Evolutionary conservation across 2,113 vertebrate species (phyloP), one percentile per base, ranked within the genome.

Genomic region (Lonchura striata): DNA sequence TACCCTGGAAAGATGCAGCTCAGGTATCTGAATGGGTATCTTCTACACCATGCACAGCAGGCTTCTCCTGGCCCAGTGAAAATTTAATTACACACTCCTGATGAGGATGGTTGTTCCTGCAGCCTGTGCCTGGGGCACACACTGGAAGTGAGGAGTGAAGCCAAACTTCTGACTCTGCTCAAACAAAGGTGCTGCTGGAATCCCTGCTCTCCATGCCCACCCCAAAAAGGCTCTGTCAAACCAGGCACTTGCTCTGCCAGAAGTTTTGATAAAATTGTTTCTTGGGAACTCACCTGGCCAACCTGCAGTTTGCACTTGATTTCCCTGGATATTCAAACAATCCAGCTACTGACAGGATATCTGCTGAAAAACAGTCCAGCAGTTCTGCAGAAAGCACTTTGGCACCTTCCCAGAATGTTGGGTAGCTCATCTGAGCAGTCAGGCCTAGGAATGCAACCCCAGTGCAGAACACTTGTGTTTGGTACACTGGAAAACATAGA

Each of bases 251-350:
- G 30, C 50, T 56, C 57, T 94, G 86, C 63, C 91, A 88, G 50
- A 49, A 57, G 68, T n/a, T 65, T 49, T 94, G 80, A 91, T 88
- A 65, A 86, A 86, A 68, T 56, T 88, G 22, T 88, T 95, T 77
- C 59, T 70, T 59, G 91, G 64, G 93, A 94, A 77, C 13, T 49
- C 0, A 3, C 86, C 80, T 94, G 83, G 37, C 59, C 82, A 86
- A 49, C 41, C 88, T 83, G 63, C 41, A 69, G 13, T 25, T 76
- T 79, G 79, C 2, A 2, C 85, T 49, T 49, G 70, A 60, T 87
- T 91, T 89, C 87, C 81, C 57, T 91, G 61, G 74, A 23, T 83
- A 81, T 66, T 86, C 65, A 63, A 87, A 85, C 70, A 92, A 64
- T 76, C 49, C 87, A 91, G 82, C 90, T 82, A 41, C 92, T 95